A percentile compares a stretch with the other conserved stretches of the same genome.
These are phyloP conservation scores for Thereva unica DNA, from an alignment of 2,888 invertebrate genomes.

Conservation along the genomic window DNA sequence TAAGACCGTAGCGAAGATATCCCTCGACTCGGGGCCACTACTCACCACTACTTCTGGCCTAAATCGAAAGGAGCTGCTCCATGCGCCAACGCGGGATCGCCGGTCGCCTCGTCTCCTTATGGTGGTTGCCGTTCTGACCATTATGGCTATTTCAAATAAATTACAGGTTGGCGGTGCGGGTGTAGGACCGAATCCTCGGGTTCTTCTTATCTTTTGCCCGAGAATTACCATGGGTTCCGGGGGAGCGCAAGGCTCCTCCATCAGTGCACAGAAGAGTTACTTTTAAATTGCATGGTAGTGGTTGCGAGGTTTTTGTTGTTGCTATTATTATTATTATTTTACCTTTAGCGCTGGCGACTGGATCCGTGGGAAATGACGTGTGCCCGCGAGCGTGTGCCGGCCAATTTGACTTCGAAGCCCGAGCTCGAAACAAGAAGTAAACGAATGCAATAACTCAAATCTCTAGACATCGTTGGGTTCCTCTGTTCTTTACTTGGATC, in stretches of 20 bases:
- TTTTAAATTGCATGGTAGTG: slow-evolving; percentile 26
- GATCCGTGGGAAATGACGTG: slow-evolving; percentile 65
- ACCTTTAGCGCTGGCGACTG: slow-evolving; percentile 33
- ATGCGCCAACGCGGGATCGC: slow-evolving; percentile 6
- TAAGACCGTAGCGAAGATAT: slow-evolving; percentile 21
- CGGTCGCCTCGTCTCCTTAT: slow-evolving; percentile 17
- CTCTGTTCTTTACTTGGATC: slow-evolving; percentile 11
- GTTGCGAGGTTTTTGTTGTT: slow-evolving; percentile 20
- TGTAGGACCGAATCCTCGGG: slow-evolving; percentile 28
- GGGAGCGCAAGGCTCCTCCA: slow-evolving; percentile 3
- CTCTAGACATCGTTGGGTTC: slow-evolving; percentile 37
- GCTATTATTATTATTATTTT: slow-evolving; percentile 36
- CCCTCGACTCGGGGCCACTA: slow-evolving; percentile 5
- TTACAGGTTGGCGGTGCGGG: slow-evolving; percentile 42
- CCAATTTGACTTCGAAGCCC: slow-evolving; percentile 58
- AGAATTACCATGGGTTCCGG: slow-evolving; percentile 25
- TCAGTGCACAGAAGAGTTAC: slow-evolving; percentile 15
- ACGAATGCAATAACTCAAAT: slow-evolving; percentile 59
- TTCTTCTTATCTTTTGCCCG: slow-evolving; percentile 24
- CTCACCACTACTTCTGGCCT: slow-evolving; percentile 3
- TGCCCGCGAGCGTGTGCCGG: slow-evolving; percentile 67
- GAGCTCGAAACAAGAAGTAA: slow-evolving; percentile 55
- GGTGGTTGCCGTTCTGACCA: slow-evolving; percentile 21
- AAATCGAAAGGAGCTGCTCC: slow-evolving; percentile 15
- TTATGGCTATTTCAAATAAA: slow-evolving; percentile 35